Conservation (phyloP, 2,888 invertebrate species). For the Chalcis sispes region DNA sequence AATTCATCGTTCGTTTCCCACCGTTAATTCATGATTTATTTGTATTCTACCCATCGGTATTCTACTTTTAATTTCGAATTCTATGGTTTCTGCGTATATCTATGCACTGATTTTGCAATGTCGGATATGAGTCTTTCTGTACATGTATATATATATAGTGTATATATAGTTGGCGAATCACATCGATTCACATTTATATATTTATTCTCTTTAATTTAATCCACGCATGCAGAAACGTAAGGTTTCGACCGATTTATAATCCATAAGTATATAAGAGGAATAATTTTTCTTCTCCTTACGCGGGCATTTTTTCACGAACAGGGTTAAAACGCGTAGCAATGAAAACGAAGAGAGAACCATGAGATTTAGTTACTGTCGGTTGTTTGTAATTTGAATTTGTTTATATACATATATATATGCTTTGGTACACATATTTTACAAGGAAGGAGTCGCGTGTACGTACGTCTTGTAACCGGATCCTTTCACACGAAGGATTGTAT, state of each 20-base stretch:
- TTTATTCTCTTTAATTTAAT: no score
- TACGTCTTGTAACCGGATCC: conserved; percentile 37
- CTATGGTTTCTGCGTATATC: no score
- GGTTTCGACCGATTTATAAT: no score
- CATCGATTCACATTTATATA: no score
- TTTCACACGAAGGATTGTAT: conserved; percentile 33
- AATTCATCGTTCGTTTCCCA: conserved; percentile 26
- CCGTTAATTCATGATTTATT: neutral
- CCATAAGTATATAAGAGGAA: no score
- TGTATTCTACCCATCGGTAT: neutral
- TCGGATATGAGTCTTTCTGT: no score
- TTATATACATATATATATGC: neutral
- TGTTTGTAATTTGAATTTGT: conserved; percentile 35
- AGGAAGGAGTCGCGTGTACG: neutral
- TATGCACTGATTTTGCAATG: no score
- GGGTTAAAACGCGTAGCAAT: neutral
- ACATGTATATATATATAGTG: no score
- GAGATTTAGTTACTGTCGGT: neutral
- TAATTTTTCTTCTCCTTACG: no score
- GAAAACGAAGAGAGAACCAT: neutral
- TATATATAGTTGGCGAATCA: no score
- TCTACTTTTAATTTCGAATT: no score
- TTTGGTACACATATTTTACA: neutral
- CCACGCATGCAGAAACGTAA: no score
- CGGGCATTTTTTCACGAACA: neutral